phyloP scores from a whole-genome alignment of 2,113 vertebrate species.

The Heptranchias perlo region DNA sequence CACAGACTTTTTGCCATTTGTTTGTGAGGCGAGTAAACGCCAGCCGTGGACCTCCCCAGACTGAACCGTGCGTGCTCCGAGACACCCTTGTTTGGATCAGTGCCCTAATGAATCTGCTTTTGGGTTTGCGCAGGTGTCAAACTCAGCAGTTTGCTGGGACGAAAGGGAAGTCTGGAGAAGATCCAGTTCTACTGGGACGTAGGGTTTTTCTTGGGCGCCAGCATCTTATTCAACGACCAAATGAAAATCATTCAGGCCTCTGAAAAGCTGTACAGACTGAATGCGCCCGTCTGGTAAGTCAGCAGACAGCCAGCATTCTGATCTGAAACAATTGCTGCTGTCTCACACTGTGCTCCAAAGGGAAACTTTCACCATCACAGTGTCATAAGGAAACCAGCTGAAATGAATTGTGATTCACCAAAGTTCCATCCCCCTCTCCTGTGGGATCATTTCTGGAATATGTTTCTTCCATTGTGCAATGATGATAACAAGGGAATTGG shows the following conservation, averaged over 20 bases:
- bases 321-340: background rate
- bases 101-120: background rate
- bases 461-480: background rate
- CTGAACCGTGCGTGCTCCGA: accelerated
- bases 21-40: background rate
- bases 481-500: background rate
- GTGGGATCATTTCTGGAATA: background rate
- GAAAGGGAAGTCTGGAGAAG: constrained; percentile 78
- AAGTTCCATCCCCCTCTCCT: background rate
- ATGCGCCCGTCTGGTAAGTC: constrained; percentile 76
- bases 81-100: background rate
- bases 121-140: constrained; percentile 63
- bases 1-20: background rate
- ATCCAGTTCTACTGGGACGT: constrained; percentile 89
- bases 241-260: constrained; percentile 75
- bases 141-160: constrained; percentile 72
- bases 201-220: constrained; percentile 79
- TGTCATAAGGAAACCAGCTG: background rate
- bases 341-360: background rate
- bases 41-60: background rate
- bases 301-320: background rate
- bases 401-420: background rate
- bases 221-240: constrained; percentile 71
- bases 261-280: constrained; percentile 79
- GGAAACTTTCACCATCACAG: background rate